phyloP scores from a whole-genome alignment of 2,888 invertebrate species.

The Drosophila kanekoi region DNA sequence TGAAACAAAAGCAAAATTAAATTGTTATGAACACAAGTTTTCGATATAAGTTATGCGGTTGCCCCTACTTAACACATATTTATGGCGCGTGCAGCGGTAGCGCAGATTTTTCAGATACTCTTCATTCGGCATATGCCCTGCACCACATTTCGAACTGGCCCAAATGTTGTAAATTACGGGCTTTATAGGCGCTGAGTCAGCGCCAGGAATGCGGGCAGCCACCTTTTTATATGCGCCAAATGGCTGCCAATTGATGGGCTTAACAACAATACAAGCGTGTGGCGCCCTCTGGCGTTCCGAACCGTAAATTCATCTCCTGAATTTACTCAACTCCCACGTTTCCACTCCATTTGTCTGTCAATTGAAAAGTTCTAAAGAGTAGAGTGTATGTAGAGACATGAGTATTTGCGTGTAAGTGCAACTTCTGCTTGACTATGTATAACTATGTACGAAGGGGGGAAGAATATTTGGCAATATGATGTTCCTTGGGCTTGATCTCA shows the following conservation, averaged over 20 bases:
- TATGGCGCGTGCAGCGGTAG: constrained; percentile 80
- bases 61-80: constrained; percentile 78
- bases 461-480: too few relatives aligned
- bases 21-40: constrained; percentile 79
- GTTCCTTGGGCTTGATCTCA: too few relatives aligned
- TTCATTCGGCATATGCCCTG: constrained; percentile 16
- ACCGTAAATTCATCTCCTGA: constrained; percentile 11
- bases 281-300: constrained; percentile 37
- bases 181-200: constrained; percentile 63
- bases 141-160: not conserved
- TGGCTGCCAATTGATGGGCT: constrained; percentile 30
- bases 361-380: not conserved
- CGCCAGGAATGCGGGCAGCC: constrained; percentile 39
- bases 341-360: constrained; percentile 23
- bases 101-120: constrained; percentile 73
- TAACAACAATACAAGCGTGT: constrained; percentile 25
- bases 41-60: constrained; percentile 71
- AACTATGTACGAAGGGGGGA: not conserved
- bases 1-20: constrained; percentile 79
- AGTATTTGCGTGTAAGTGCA: not conserved
- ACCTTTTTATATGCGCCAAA: constrained; percentile 23
- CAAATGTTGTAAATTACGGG: constrained; percentile 59
- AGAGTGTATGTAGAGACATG: not conserved
- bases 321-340: constrained; percentile 42
- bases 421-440: not conserved